Base-by-base conservation (phyloP, 2,888 invertebrate genomes). In the Spatulosminthurus flaviceps region DNA sequence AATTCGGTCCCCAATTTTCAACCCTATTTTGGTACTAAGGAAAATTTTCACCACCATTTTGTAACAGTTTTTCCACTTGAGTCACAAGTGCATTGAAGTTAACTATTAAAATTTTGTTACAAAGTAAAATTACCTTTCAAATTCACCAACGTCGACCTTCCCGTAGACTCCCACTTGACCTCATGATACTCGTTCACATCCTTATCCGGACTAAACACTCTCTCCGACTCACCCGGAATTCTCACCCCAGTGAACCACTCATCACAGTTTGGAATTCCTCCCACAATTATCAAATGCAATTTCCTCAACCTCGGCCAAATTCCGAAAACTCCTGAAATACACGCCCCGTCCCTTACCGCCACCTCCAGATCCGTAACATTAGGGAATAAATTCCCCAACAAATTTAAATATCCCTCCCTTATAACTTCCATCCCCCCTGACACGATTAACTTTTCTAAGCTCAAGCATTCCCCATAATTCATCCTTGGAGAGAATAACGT, bases 41-140 rank as follows among this genome's bases (percentile, higher is more conserved):
- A 9, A 34, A 34, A 34, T 34, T 34, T 4, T 34, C 4, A 7
- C 34, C 34, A n/a, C n/a, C n/a, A n/a, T n/a, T n/a, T n/a, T n/a
- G n/a, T n/a, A n/a, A n/a, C n/a, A n/a, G n/a, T n/a, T n/a, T n/a
- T n/a, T n/a, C n/a, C n/a, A n/a, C n/a, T n/a, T n/a, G n/a, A n/a
- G n/a, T n/a, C n/a, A n/a, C n/a, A n/a, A n/a, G n/a, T n/a, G n/a
- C n/a, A n/a, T n/a, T n/a, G n/a, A n/a, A n/a, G n/a, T n/a, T 34
- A 9, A 9, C 34, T 34, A 34, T 4, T 34, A 9, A 9, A 9
- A 34, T 34, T 9, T 9, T 21, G 34, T 21, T 13, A 34, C 16
- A 29, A n/a, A n/a, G n/a, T n/a, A 21, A 29, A 73, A 43, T 42
- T n/a, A 73, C 73, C 73, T 24, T 73, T 16, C 1, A 75, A 61